These are phyloP conservation scores for Neoniphon sammara DNA, from an alignment of 2,797 vertebrate genomes.

Conservation along the genomic window DNA sequence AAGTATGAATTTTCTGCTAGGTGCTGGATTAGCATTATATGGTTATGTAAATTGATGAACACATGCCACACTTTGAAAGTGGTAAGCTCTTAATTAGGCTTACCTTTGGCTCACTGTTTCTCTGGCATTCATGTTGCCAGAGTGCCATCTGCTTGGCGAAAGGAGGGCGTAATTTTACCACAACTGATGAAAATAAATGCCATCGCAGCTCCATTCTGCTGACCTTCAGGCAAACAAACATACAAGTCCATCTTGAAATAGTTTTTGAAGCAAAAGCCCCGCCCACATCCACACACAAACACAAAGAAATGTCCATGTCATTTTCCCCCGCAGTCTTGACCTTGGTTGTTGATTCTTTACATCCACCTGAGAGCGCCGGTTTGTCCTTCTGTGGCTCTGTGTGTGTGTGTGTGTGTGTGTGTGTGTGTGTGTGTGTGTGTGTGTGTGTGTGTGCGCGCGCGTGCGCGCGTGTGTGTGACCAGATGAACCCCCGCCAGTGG, in stretches of 20 bases:
- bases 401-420: background rate
- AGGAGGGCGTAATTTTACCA: background rate
- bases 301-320: background rate
- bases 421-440: constrained; percentile 17
- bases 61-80: background rate
- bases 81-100: background rate
- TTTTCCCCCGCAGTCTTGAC: background rate
- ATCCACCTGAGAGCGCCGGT: constrained; percentile 8
- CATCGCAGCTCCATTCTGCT: too few relatives aligned
- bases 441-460: background rate
- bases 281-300: too few relatives aligned
- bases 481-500: constrained; percentile 99
- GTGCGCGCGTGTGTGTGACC: constrained; percentile 22
- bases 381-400: background rate
- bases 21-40: background rate
- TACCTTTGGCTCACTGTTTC: background rate
- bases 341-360: background rate
- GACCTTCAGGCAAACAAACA: too few relatives aligned
- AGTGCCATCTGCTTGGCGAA: background rate
- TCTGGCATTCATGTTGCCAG: background rate
- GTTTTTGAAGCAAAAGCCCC: too few relatives aligned
- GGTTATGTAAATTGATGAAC: background rate
- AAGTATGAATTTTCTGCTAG: constrained; percentile 32
- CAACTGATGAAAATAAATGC: background rate
- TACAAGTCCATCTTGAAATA: too few relatives aligned